These are phyloP conservation scores for Oedothorax gibbosus DNA, from an alignment of 1,140 invertebrate genomes.

Conservation along the genomic window DNA sequence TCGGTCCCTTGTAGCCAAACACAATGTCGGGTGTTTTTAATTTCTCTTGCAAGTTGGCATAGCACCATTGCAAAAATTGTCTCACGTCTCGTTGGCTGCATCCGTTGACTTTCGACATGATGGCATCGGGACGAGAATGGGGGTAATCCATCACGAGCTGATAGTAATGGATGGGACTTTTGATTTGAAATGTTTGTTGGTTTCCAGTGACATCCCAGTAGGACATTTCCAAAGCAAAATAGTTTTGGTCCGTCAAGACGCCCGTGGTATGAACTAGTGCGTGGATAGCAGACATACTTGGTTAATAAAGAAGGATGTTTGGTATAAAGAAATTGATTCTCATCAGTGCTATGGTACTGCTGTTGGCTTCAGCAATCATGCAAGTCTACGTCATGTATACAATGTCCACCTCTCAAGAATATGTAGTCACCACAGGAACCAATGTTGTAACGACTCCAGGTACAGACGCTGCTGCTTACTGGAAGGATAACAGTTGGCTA, in stretches of 20 bases:
- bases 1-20: conserved; percentile 9
- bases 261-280: conserved; percentile 7
- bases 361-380: neutral
- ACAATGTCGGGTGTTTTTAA: neutral
- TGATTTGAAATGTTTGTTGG: neutral
- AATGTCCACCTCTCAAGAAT: neutral
- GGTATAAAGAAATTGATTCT: neutral
- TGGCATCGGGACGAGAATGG: neutral
- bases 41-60: neutral
- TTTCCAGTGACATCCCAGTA: conserved; percentile 12
- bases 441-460: neutral
- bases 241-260: neutral
- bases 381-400: neutral
- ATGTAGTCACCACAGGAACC: neutral
- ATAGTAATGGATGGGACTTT: neutral
- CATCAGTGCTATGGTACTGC: neutral
- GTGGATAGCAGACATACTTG: neutral
- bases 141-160: neutral
- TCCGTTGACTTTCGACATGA: neutral
- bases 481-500: neutral
- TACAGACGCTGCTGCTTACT: neutral
- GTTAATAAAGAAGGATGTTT: conserved; percentile 13
- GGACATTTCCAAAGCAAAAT: neutral
- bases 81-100: neutral
- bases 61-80: neutral